Conservation (phyloP, 1,140 invertebrate species). For the Drosophila trapezifrons region DNA sequence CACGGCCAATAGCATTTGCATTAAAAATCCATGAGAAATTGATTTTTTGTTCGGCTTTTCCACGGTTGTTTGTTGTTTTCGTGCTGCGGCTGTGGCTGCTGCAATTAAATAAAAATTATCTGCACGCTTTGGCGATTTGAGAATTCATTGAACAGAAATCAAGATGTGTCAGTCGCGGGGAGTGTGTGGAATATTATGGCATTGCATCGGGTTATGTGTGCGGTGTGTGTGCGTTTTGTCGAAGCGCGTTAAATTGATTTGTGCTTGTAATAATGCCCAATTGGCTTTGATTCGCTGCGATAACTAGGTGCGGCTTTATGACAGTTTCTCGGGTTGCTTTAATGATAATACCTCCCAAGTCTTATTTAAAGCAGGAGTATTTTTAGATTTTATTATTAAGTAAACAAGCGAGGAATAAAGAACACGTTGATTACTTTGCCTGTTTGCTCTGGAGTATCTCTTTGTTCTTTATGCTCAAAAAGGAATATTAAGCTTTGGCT, state of each 20-base stretch:
- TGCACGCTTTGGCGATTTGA: conserved; percentile 77
- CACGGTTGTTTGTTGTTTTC: conserved; percentile 23
- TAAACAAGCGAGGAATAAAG: conserved; percentile 18
- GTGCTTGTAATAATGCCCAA: conserved; percentile 30
- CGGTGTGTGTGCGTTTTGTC: conserved; percentile 42
- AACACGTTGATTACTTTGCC: conserved; percentile 5
- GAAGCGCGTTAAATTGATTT: conserved; percentile 59
- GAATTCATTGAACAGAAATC: conserved; percentile 76
- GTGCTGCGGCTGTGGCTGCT: conserved; percentile 20
- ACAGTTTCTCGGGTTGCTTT: conserved; percentile 6
- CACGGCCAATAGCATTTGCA: conserved; percentile 57
- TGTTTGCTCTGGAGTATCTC: not conserved
- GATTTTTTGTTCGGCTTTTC: conserved; percentile 45
- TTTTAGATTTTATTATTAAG: conserved; percentile 22
- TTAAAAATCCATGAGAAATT: conserved; percentile 73
- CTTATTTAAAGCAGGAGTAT: conserved; percentile 1
- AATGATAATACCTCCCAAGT: not conserved
- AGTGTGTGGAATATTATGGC: conserved; percentile 27
- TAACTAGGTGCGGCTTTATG: conserved; percentile 30
- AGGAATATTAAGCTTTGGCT: not conserved
- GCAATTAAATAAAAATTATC: conserved; percentile 79
- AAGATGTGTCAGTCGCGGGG: conserved; percentile 43
- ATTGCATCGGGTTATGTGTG: conserved; percentile 29
- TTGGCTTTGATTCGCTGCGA: conserved; percentile 35
- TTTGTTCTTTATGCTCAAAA: conserved; percentile 11